Evolutionary conservation across 2,797 vertebrate species (phyloP), one percentile per base, ranked within the genome.

Genomic region (Columba guinea): DNA sequence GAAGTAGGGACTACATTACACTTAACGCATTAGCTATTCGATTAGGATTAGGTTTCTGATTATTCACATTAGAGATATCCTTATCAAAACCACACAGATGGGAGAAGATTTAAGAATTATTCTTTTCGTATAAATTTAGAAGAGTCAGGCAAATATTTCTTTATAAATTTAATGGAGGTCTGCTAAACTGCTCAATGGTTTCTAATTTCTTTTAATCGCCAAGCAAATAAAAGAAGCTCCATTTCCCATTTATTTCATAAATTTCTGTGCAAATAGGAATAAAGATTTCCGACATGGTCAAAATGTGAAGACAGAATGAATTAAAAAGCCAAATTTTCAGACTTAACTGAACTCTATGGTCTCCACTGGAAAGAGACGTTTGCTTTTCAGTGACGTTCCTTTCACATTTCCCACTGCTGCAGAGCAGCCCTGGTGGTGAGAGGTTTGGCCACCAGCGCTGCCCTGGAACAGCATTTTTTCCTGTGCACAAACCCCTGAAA

Each of bases 151-250:
- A 51, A 94, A 74, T 79, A 89, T 90, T 94, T 94, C 37, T 68
- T n/a, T 89, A 64, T 56, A 77, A 94, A 94, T 84, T 91, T 82
- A 94, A 95, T 60, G 60, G 88, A 77, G 64, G 46, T 71, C 62
- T 89, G 52, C 74, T 95, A 56, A 95, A 93, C 70, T 90, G 90
- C 37, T 94, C 85, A 94, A 63, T 84, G 91, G 87, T 76, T 94
- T 85, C 74, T 64, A 82, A 93, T 94, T 94, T 87, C 27, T 76
- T 91, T 77, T 84, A 91, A 96, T 92, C 85, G 84, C 56, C 52
- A 82, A 87, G 91, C n/a, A 90, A 82, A 96, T 94, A 60, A 86
- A 96, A 90, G 91, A 91, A 85, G 39, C 21, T 19, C 32, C 7
- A 89, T 82, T 90, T 87, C 39, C 89, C 84, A 46, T 83, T 90